Conservation (phyloP, 2,888 invertebrate species). For the Eupithecia abbreviata region DNA sequence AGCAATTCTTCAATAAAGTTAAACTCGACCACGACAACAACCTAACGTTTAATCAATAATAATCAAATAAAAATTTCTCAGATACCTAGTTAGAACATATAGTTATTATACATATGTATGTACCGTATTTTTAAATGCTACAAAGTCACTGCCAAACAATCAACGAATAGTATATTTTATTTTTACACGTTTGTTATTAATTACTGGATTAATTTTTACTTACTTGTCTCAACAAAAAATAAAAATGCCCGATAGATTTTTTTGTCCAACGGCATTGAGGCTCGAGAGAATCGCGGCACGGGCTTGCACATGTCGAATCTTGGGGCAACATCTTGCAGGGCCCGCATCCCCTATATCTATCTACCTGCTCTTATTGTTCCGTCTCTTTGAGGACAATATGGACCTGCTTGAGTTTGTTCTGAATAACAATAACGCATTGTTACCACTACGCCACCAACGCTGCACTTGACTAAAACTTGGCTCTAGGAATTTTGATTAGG, state of each 20-base stretch:
- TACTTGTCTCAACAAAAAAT: background rate
- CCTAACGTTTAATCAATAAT: background rate
- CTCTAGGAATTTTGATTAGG: constrained; percentile 52
- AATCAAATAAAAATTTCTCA: background rate
- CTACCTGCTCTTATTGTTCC: constrained; percentile 77
- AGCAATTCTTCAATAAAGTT: background rate
- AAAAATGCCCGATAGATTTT: background rate
- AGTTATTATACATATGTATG: background rate
- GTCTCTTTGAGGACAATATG: constrained; percentile 59
- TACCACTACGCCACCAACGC: constrained; percentile 59
- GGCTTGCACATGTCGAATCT: constrained; percentile 62
- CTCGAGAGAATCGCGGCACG: background rate
- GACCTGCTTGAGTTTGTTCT: constrained; percentile 66
- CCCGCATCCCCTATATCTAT: constrained; percentile 64
- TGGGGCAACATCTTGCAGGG: constrained; percentile 55
- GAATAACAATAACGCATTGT: constrained; percentile 66
- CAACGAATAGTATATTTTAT: background rate
- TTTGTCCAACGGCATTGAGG: background rate
- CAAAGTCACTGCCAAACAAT: background rate
- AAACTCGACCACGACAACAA: background rate
- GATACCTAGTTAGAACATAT: background rate
- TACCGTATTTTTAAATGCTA: background rate
- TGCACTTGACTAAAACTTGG: constrained; percentile 65
- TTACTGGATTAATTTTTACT: background rate
- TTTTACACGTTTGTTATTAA: background rate